These are phyloP conservation scores for Zosterops pallidus DNA, from an alignment of 2,113 vertebrate species.

Conservation along the genomic window DNA sequence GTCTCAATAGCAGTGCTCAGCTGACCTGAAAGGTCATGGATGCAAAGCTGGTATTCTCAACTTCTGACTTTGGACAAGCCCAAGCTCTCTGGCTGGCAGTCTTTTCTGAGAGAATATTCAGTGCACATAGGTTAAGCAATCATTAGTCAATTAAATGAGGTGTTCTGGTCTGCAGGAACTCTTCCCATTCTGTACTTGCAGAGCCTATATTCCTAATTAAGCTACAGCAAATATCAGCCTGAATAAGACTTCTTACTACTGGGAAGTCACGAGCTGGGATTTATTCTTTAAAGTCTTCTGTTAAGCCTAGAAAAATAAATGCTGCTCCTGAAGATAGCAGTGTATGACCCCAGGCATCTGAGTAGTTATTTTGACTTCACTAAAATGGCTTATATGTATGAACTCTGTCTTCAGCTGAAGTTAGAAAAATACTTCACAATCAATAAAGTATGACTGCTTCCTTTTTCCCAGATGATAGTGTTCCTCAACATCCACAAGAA, in stretches of 20 bases:
- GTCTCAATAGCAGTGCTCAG: background rate
- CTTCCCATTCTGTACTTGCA: background rate
- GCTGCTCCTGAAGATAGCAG: background rate
- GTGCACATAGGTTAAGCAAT: background rate
- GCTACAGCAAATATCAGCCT: background rate
- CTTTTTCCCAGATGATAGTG: background rate
- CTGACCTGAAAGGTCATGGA: background rate
- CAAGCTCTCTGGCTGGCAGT: background rate
- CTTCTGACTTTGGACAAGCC: background rate
- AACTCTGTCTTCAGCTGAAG: background rate
- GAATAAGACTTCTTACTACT: background rate
- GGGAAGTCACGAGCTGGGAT: background rate
- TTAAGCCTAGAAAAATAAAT: background rate
- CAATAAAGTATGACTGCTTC: background rate
- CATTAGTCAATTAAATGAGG: background rate
- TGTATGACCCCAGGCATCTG: background rate
- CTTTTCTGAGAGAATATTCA: background rate
- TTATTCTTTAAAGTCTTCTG: background rate
- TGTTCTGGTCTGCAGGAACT: background rate
- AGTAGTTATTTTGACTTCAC: background rate
- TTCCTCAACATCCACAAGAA: background rate
- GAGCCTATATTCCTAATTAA: background rate
- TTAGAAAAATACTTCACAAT: background rate
- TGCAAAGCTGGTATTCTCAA: background rate
- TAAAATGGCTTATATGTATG: background rate